A percentile compares a stretch with the other conserved stretches of the same genome.
Evolutionary conservation across 2,888 invertebrate species (phyloP).

Genomic region (Syritta pipiens): DNA sequence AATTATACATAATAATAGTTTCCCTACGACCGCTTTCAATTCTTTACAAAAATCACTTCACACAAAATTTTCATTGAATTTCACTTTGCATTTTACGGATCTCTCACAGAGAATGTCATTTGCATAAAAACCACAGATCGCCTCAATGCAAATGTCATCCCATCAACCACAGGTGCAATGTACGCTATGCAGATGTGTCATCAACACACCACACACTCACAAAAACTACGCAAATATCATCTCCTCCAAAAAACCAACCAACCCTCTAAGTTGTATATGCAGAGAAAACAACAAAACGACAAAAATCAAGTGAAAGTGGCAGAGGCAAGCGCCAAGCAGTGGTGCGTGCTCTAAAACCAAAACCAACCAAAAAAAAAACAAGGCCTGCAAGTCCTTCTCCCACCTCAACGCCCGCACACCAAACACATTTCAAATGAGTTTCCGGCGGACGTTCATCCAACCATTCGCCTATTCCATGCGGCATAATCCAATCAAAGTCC

Average conservation of each 20-base stretch:
- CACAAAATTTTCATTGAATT: too few relatives aligned
- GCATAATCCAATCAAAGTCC: slow-evolving; percentile 33
- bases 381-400: not conserved
- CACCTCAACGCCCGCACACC: not conserved
- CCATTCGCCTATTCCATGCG: slow-evolving; percentile 15
- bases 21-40: too few relatives aligned
- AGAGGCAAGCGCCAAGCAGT: not conserved
- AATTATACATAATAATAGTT: too few relatives aligned
- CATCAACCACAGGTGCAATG: slow-evolving; percentile 18
- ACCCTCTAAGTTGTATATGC: not conserved
- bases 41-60: too few relatives aligned
- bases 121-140: slow-evolving; percentile 22
- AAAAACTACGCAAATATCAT: not conserved
- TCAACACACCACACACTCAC: not conserved
- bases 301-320: slow-evolving; percentile 16
- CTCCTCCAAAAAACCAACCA: not conserved
- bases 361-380: slow-evolving; percentile 12
- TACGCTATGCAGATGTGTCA: not conserved
- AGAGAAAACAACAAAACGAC: not conserved
- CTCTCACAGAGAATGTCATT: not conserved
- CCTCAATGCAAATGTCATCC: slow-evolving; percentile 14
- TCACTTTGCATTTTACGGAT: too few relatives aligned
- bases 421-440: slow-evolving; percentile 29
- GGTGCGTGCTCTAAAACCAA: slow-evolving; percentile 7
- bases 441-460: slow-evolving; percentile 42